Evolutionary conservation across 2,797 vertebrate species (phyloP).

Genomic region (Crenuchus spilurus): DNA sequence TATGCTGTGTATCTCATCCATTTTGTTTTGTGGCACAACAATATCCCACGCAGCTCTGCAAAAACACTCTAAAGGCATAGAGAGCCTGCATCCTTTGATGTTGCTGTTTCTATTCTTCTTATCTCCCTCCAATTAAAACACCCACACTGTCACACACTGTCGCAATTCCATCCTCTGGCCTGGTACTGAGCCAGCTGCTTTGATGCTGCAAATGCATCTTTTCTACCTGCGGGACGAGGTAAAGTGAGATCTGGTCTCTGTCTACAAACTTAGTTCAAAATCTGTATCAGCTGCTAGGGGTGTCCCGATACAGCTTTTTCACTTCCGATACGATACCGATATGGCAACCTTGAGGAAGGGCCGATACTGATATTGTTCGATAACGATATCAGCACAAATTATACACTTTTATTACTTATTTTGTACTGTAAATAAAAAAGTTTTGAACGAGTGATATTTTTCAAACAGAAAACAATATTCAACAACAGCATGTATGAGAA

Average conservation of each 20-base stretch:
- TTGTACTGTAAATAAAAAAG: too few species aligned
- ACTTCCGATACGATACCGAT: too few species aligned
- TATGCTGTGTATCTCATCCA: conserved; percentile 11
- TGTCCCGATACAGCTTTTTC: too few species aligned
- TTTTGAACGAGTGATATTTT: too few species aligned
- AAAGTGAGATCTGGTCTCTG: background rate
- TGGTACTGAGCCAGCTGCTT: conserved; percentile 1
- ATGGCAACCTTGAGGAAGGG: too few species aligned
- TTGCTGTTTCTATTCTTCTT: background rate
- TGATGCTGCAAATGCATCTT: conserved; percentile 21
- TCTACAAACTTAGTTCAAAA: conserved; percentile 15
- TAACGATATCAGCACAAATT: too few species aligned
- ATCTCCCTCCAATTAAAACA: conserved; percentile 36
- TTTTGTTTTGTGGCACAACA: background rate
- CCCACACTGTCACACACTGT: conserved; percentile 20
- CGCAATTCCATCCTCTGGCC: background rate
- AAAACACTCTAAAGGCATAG: background rate
- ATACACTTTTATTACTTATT: too few species aligned
- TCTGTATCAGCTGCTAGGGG: background rate
- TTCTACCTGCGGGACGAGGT: background rate
- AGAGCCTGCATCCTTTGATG: conserved; percentile 9
- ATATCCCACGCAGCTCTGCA: background rate
- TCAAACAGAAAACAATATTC: too few species aligned
- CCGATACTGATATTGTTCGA: too few species aligned
- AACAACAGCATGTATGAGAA: too few species aligned